Evolutionary conservation across 2,113 vertebrate species (phyloP).

Genomic region (Gila orcuttii): DNA sequence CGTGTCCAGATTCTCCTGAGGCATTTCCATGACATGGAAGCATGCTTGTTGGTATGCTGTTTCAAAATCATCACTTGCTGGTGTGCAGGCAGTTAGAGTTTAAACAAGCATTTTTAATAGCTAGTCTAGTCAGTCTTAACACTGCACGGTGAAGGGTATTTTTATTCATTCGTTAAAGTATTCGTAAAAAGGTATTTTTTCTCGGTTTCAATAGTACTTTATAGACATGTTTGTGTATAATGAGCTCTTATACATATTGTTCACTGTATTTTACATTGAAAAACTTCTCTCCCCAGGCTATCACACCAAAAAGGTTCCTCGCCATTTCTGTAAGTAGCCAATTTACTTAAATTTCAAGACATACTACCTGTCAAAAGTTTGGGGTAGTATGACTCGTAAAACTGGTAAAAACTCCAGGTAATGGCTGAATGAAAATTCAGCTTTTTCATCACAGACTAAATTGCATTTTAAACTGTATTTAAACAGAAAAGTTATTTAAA

Average conservation of each 20-base stretch:
- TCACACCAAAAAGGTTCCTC: constrained; percentile 94
- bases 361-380: neutral
- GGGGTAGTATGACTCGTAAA: too few relatives aligned
- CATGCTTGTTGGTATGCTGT: constrained; percentile 64
- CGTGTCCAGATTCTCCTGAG: constrained; percentile 65
- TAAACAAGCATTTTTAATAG: neutral
- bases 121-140: neutral
- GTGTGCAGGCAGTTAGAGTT: constrained; percentile 34
- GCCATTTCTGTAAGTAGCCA: constrained; percentile 86
- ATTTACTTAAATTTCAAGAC: neutral
- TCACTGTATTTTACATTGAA: neutral
- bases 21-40: constrained; percentile 59
- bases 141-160: neutral
- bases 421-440: too few relatives aligned
- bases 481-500: too few relatives aligned
- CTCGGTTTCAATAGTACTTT: neutral
- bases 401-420: too few relatives aligned
- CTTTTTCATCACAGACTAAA: too few relatives aligned
- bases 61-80: constrained; percentile 40
- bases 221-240: neutral
- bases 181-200: neutral
- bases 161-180: neutral
- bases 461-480: too few relatives aligned
- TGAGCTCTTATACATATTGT: neutral
- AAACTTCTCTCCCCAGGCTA: constrained; percentile 76